Conservation (phyloP, 2,113 vertebrate genomes). For the Aldabrachelys gigantea region DNA sequence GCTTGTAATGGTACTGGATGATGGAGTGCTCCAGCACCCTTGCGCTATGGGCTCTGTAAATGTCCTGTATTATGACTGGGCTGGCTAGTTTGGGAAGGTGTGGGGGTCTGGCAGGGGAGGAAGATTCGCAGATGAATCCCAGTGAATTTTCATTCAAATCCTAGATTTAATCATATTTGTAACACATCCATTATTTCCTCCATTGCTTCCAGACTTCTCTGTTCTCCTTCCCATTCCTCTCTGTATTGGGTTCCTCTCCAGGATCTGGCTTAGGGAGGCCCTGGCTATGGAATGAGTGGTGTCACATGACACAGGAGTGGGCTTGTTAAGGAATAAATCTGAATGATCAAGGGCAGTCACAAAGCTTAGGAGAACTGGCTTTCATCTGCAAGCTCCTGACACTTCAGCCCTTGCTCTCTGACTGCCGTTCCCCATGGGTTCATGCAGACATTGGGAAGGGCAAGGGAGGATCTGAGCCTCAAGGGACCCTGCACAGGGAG, state of each 20-base stretch:
- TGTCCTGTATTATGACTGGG: neutral
- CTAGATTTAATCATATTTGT: neutral
- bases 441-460: neutral
- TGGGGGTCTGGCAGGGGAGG: accelerated
- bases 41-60: neutral
- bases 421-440: neutral
- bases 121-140: neutral
- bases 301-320: neutral
- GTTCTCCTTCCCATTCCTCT: neutral
- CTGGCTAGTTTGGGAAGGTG: neutral
- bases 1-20: neutral
- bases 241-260: neutral
- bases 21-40: accelerated
- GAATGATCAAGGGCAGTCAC: neutral
- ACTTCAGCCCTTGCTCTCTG: neutral
- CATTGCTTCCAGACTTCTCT: neutral
- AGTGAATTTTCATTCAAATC: neutral
- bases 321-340: neutral
- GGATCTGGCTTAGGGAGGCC: neutral
- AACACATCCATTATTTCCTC: neutral
- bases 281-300: neutral
- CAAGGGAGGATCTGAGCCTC: neutral
- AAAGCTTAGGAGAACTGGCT: neutral
- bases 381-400: neutral
- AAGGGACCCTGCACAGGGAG: neutral